Evolutionary conservation across 2,888 invertebrate species (phyloP), one percentile per base, ranked within the genome.

Genomic region (Syrista parreyssii): DNA sequence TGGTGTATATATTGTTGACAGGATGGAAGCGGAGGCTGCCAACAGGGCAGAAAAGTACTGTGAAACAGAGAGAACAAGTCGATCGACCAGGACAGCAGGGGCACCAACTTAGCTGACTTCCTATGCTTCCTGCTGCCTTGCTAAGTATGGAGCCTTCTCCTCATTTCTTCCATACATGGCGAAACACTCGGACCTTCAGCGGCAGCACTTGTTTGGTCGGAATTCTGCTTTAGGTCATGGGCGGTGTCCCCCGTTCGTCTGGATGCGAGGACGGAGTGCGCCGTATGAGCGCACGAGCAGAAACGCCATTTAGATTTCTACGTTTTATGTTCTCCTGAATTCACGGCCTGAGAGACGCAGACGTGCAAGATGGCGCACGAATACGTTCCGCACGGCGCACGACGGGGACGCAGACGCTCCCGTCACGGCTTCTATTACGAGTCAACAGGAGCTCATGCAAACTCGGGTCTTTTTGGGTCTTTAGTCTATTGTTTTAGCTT

Each of bases 311-410:
- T 23, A 12, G 68, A 73, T 68, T 79, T 55, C 74, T 74, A 31
- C 73, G 23, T 34, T 55, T 82, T 80, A 84, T 91, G 87, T 23
- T 87, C 76, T 80, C 90, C 90, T 88, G 89, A 75, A 89, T 84
- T 82, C 83, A 84, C 84, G 88, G 88, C 88, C 88, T 88, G 88
- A 85, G 88, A 87, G 88, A 91, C 90, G 90, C 90, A 90, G 90
- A 90, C 91, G 90, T 91, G 90, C 89, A 91, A 91, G 90, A 90
- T 89, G 89, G 89, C 90, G 89, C 86, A 86, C 83, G 81, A 76
- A 73, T 73, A 75, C 68, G 75, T 55, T 78, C 82, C 75, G 80
- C 82, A 82, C 84, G 84, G 78, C 84, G 80, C 82, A 80, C 84
- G 83, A 81, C 82, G 84, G 75, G 55, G 23, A 32, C 86, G 85